These are phyloP conservation scores for Tor tambroides DNA, from an alignment of 2,113 vertebrate genomes.

Conservation along the genomic window DNA sequence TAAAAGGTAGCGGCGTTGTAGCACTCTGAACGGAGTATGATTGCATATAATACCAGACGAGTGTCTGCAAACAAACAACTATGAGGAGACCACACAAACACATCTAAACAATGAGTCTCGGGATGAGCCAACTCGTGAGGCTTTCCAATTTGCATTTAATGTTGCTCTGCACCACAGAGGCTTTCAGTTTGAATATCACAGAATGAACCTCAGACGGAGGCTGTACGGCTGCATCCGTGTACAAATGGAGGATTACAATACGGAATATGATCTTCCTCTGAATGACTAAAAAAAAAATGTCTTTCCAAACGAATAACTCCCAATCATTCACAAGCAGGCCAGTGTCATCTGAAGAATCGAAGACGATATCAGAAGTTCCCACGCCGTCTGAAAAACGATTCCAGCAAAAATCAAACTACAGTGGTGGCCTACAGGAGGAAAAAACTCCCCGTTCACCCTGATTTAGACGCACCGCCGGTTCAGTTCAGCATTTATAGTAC, in stretches of 20 bases:
- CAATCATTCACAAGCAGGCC: constrained; percentile 7
- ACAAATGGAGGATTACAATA: constrained; percentile 15
- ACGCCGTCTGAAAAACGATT: not conserved
- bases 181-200: constrained; percentile 57
- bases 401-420: constrained; percentile 39
- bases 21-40: constrained; percentile 49
- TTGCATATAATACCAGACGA: constrained; percentile 63
- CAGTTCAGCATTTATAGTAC: constrained; percentile 54
- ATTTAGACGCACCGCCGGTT: constrained; percentile 63
- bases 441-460: constrained; percentile 66
- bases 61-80: constrained; percentile 50
- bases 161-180: constrained; percentile 66
- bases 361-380: not conserved
- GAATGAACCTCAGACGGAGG: not conserved
- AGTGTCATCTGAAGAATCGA: constrained; percentile 41
- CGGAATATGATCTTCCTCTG: constrained; percentile 1
- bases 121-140: constrained; percentile 16
- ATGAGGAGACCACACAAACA: constrained; percentile 27
- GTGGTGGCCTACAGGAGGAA: constrained; percentile 60
- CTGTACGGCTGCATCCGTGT: not conserved
- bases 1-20: constrained; percentile 55
- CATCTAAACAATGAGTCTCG: not conserved
- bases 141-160: constrained; percentile 67
- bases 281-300: not conserved
- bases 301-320: not conserved